Conservation (phyloP, 2,797 vertebrate genomes). For the Rhinichthys osculus region DNA sequence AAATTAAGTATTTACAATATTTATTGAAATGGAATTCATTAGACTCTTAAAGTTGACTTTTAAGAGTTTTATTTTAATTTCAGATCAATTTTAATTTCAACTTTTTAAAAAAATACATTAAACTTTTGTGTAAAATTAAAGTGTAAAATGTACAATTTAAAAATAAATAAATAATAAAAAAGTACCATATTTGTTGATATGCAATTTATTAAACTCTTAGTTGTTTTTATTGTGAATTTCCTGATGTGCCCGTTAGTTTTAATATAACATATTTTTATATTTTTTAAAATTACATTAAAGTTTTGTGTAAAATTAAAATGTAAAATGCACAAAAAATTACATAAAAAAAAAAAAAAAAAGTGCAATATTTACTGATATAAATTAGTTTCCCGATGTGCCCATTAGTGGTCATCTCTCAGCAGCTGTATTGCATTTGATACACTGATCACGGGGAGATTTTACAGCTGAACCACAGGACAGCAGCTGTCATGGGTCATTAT, state of each 20-base stretch:
- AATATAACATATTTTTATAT: no score
- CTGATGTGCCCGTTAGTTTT: neutral
- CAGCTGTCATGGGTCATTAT: neutral
- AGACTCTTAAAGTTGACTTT: no score
- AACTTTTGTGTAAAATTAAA: no score
- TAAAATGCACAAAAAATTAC: neutral
- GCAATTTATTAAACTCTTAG: neutral
- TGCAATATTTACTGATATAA: no score
- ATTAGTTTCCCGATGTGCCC: neutral
- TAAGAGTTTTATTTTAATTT: neutral
- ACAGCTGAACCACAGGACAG: neutral
- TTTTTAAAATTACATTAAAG: no score
- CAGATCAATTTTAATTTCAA: no score
- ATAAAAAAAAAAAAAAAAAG: no score
- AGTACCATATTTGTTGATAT: neutral
- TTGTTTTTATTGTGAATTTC: neutral
- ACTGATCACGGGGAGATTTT: neutral
- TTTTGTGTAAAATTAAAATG: no score
- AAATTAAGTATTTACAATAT: no score
- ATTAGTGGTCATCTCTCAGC: neutral
- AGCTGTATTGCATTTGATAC: constrained; percentile 24
- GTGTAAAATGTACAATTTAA: no score
- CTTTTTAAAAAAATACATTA: neutral
- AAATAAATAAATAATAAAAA: neutral
- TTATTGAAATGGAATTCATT: no score